Conservation (phyloP, 2,797 vertebrate genomes). For the Taenioides sp. region DNA sequence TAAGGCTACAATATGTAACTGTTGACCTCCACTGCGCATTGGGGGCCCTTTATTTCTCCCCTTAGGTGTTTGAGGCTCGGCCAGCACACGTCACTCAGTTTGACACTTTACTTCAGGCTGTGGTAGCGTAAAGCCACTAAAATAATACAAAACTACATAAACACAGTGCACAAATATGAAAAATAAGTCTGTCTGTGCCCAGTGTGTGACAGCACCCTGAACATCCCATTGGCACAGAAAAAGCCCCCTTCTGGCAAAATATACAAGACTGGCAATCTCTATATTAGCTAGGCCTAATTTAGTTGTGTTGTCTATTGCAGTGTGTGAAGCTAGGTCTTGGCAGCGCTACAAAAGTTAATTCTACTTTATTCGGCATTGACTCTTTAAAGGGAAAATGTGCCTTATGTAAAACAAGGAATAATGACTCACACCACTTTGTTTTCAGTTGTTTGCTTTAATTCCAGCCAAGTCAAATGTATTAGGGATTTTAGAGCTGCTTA, state of each 20-base stretch:
- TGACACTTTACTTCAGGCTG: constrained; percentile 61
- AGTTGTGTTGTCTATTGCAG: background rate
- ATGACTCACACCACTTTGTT: constrained; percentile 1
- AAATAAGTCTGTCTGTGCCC: constrained; percentile 1
- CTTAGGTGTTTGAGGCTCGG: constrained; percentile 47
- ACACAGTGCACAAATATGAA: constrained; percentile 9
- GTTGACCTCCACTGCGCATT: constrained; percentile 51
- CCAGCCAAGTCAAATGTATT: background rate
- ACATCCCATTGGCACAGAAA: constrained; percentile 21
- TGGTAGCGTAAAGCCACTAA: constrained; percentile 34
- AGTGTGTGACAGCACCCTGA: constrained; percentile 9
- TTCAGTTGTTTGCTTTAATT: constrained; percentile 11
- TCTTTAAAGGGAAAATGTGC: constrained; percentile 12
- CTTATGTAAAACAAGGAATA: constrained; percentile 17
- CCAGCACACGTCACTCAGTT: constrained; percentile 62
- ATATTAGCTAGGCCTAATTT: background rate
- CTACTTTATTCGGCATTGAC: constrained; percentile 4
- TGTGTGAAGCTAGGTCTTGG: background rate
- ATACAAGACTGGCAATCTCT: background rate
- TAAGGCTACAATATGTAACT: constrained; percentile 32
- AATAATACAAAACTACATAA: constrained; percentile 25
- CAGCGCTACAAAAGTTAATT: constrained; percentile 3
- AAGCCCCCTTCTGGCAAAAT: constrained; percentile 9
- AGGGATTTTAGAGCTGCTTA: background rate
- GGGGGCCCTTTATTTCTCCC: constrained; percentile 57